phyloP scores from a whole-genome alignment of 2,888 invertebrate genomes.

The Parapristionchus giblindavisi region DNA sequence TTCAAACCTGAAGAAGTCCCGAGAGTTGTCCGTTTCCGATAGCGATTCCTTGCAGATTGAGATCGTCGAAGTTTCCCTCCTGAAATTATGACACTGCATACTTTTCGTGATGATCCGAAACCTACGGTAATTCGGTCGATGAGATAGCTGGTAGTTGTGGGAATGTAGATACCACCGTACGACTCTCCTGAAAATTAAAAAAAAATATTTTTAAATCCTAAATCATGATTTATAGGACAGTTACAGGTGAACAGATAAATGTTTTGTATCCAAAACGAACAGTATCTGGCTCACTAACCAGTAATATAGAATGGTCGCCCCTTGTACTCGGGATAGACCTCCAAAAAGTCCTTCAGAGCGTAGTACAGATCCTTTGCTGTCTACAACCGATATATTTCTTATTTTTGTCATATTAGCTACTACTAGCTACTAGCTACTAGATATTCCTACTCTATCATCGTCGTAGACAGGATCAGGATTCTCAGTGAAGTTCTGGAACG shows the following conservation, averaged over 20 bases:
- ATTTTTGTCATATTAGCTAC: not conserved
- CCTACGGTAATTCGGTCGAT: constrained; percentile 55
- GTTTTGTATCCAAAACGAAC: too few species aligned
- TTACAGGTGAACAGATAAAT: too few species aligned
- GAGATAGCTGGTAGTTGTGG: constrained; percentile 54
- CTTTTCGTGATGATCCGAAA: constrained; percentile 58
- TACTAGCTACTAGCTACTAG: not conserved
- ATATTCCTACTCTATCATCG: constrained; percentile 47
- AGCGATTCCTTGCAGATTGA: constrained; percentile 59
- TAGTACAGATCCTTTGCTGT: constrained; percentile 71
- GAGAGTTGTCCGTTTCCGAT: constrained; percentile 64
- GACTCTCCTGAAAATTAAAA: constrained; percentile 51
- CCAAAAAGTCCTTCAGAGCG: constrained; percentile 72
- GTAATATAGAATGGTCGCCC: constrained; percentile 71
- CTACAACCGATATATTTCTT: constrained; percentile 58
- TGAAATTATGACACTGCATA: constrained; percentile 30
- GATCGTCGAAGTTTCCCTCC: constrained; percentile 44
- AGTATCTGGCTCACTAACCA: constrained; percentile 21
- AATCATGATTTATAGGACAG: too few species aligned
- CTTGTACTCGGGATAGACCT: constrained; percentile 72
- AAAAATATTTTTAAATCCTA: too few species aligned
- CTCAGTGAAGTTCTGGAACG: constrained; percentile 61
- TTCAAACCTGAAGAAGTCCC: constrained; percentile 40
- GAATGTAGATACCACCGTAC: constrained; percentile 58
- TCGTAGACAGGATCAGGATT: constrained; percentile 52